Evolutionary conservation across 2,797 vertebrate species (phyloP).

Genomic region (Sphenodon punctatus): DNA sequence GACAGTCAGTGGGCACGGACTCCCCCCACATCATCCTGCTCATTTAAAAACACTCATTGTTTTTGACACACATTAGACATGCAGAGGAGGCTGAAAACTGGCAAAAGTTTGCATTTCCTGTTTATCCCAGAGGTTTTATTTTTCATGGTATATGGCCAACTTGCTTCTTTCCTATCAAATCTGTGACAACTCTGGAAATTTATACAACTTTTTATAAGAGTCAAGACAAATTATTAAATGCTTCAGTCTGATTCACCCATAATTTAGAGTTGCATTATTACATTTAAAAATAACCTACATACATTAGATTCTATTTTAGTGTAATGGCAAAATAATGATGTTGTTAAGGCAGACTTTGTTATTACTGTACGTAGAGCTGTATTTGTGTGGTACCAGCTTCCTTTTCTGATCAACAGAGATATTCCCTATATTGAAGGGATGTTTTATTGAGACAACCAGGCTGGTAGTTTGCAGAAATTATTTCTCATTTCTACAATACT

Average conservation of each 20-base stretch:
- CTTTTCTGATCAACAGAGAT: constrained; percentile 8
- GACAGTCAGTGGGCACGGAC: no score
- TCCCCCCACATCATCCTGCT: no score
- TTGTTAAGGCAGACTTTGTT: constrained; percentile 61
- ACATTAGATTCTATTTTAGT: constrained; percentile 52
- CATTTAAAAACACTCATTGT: no score
- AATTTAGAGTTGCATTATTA: constrained; percentile 35
- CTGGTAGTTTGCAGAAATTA: neutral
- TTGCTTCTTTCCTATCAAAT: neutral
- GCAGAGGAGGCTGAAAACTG: neutral
- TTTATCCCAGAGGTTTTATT: neutral
- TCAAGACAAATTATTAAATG: constrained; percentile 44
- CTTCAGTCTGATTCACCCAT: constrained; percentile 39
- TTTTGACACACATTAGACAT: no score
- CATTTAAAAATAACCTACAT: constrained; percentile 58
- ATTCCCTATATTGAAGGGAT: constrained; percentile 15
- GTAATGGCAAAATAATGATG: constrained; percentile 57
- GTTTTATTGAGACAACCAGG: constrained; percentile 41
- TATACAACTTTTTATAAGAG: neutral
- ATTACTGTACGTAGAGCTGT: constrained; percentile 45
- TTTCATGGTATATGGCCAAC: neutral
- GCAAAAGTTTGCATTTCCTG: neutral
- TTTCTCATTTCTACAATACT: constrained; percentile 6
- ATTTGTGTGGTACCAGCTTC: constrained; percentile 51
- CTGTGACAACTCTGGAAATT: neutral